These are phyloP conservation scores for Psittacula derbiana DNA, from an alignment of 2,797 vertebrate species.

Conservation along the genomic window DNA sequence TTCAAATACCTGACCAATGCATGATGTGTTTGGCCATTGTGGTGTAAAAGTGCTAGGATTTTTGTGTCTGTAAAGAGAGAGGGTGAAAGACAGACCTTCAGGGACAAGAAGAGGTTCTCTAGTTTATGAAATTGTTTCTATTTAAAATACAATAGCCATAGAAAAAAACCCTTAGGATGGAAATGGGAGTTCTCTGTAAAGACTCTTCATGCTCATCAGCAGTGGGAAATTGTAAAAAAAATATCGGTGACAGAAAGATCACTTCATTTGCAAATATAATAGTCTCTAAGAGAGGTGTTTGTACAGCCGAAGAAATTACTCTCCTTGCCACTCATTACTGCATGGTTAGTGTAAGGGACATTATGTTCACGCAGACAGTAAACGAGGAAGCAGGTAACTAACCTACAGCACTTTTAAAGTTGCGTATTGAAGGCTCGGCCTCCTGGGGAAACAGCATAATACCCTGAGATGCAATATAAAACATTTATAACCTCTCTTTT, in stretches of 20 bases:
- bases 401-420: not conserved
- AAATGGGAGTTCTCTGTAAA: not conserved
- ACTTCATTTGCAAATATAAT: not conserved
- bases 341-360: not conserved
- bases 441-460: conserved; percentile 15
- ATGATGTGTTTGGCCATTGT: not conserved
- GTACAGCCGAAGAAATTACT: not conserved
- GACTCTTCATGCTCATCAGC: not conserved
- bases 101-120: not conserved
- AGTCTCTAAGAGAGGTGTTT: not conserved
- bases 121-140: not conserved
- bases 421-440: not conserved
- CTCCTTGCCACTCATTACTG: not conserved
- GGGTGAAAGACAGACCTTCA: not conserved
- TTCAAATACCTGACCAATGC: not conserved
- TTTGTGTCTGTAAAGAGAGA: not conserved
- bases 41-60: not conserved
- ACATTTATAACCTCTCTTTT: conserved; percentile 40
- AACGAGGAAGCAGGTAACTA: conserved; percentile 29
- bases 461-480: conserved; percentile 23
- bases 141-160: not conserved
- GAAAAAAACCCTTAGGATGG: not conserved
- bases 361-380: not conserved
- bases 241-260: not conserved
- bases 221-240: not conserved